A percentile compares a stretch with the other conserved stretches of the same genome.
These are phyloP conservation scores for Psilopogon haemacephalus DNA, from an alignment of 2,113 vertebrate genomes.

Conservation along the genomic window DNA sequence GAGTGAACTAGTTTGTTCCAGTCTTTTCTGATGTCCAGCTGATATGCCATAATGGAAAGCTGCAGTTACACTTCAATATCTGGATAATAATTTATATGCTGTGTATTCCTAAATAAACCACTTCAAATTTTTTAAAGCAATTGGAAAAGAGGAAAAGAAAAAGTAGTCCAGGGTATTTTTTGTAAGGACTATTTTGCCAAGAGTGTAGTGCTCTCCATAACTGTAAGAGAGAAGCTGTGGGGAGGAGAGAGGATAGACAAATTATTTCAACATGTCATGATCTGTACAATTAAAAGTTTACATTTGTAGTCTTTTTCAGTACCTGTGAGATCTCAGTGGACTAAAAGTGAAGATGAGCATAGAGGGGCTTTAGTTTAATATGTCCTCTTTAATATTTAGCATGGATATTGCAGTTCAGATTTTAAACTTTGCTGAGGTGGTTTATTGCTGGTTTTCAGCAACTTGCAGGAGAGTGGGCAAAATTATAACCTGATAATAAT, in stretches of 20 bases:
- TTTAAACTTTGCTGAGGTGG: neutral
- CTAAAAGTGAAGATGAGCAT: neutral
- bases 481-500: neutral
- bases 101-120: neutral
- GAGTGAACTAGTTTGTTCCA: neutral
- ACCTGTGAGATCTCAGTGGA: neutral
- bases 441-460: neutral
- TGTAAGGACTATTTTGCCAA: neutral
- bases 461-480: neutral
- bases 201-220: neutral
- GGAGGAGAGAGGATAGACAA: neutral
- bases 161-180: neutral
- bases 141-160: neutral
- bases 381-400: neutral
- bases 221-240: fast-evolving
- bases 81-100: neutral
- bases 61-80: neutral
- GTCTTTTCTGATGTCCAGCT: neutral
- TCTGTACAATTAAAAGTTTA: neutral
- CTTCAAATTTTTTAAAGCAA: neutral
- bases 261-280: neutral
- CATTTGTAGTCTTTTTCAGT: neutral
- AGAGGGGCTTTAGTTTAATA: neutral
- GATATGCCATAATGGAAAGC: neutral
- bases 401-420: neutral